phyloP scores from a whole-genome alignment of 1,140 invertebrate species.

The Agrilus planipennis region DNA sequence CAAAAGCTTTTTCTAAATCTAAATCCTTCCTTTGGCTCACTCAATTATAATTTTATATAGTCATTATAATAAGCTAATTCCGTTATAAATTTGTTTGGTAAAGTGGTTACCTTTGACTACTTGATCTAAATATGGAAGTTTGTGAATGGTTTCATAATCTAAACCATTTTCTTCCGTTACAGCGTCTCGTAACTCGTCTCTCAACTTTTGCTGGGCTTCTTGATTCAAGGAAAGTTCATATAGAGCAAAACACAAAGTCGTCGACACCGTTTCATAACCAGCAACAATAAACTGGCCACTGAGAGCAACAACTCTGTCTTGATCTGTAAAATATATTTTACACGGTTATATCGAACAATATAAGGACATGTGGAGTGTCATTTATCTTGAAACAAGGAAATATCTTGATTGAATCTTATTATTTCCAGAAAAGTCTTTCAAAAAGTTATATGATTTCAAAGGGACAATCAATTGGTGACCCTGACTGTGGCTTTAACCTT shows the following conservation, averaged over 20 bases:
- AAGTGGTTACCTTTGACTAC: slow-evolving; percentile 44
- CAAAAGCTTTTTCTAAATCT: too few species aligned
- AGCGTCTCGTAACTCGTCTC: slow-evolving; percentile 42
- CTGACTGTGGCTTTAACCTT: too few species aligned
- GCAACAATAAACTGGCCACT: slow-evolving; percentile 59
- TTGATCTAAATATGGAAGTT: slow-evolving; percentile 49
- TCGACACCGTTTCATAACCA: slow-evolving; percentile 67
- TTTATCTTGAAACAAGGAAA: too few species aligned
- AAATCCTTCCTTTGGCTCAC: too few species aligned
- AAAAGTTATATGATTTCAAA: too few species aligned
- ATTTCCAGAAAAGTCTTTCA: too few species aligned
- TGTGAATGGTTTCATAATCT: slow-evolving; percentile 47
- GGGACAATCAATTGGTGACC: too few species aligned
- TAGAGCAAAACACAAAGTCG: slow-evolving; percentile 49
- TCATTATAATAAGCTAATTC: too few species aligned
- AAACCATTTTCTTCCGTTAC: slow-evolving; percentile 36
- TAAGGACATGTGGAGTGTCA: background rate
- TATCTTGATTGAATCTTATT: too few species aligned
- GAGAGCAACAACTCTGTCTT: slow-evolving; percentile 50
- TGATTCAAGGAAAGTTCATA: slow-evolving; percentile 51
- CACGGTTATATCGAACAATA: too few species aligned
- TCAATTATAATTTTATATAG: too few species aligned
- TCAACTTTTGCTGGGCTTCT: slow-evolving; percentile 34
- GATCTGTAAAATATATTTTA: slow-evolving; percentile 21
- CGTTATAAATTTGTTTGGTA: too few species aligned